Evolutionary conservation across 2,888 invertebrate genomes (phyloP), one percentile per base, ranked within the genome.

Genomic region (Athalia cordata): DNA sequence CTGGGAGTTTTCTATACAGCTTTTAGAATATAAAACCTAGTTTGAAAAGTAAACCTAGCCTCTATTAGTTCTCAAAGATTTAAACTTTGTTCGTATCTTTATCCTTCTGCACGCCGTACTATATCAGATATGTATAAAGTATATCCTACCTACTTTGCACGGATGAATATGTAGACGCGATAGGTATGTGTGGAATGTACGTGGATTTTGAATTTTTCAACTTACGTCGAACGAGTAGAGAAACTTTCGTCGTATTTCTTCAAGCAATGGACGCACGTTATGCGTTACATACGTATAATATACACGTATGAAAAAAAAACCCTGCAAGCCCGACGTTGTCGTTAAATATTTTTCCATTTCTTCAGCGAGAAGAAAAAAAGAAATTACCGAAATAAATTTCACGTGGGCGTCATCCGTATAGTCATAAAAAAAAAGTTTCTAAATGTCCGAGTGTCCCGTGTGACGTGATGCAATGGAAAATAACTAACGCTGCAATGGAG

Each of bases 201-300:
- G 75, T 64, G 75, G 75, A 75, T 75, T 75, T 75, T 75, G 61
- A 64, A 75, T 62, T 75, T 61, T 61, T 75, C 61, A 75, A 75
- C 29, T 75, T 49, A 75, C 50, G 75, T 75, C 49, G 75, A 75
- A 62, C 50, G 75, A 59, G 43, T 29, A 8, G 62, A 50, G 5
- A 75, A 75, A 75, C 75, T 75, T 75, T 64, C 6, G n/a, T 49
- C 75, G 62, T 75, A 62, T 61, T 43, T 75, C 75, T 75, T 50
- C 49, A 6, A 5, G n/a, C 8, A 5, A 62, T 8, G 15, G 75
- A 64, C 75, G 75, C 62, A 75, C 11, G 50, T 29, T n/a, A n/a
- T n/a, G 50, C 61, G 49, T 75, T 64, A n/a, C 29, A 45, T 0
- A 74, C 62, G 64, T 75, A 47, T 52, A 59, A 68, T 50, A 68